Conservation (phyloP, 1,140 invertebrate species). For the Diplogasteroides magnus region DNA sequence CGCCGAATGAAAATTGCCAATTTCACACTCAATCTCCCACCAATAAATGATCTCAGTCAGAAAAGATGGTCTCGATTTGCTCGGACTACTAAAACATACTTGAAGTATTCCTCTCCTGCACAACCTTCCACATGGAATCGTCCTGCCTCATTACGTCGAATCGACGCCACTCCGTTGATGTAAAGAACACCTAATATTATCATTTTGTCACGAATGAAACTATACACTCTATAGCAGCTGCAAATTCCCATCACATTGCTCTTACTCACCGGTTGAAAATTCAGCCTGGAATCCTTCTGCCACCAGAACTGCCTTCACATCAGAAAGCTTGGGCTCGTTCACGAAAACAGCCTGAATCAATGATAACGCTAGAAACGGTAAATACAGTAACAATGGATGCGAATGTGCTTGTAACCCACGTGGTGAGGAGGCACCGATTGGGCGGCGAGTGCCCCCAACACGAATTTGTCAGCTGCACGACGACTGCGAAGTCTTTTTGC, state of each 20-base stretch:
- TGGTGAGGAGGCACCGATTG: constrained; percentile 68
- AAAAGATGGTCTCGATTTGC: no score
- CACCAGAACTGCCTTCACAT: constrained; percentile 89
- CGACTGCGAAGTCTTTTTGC: not conserved
- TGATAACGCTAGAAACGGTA: not conserved
- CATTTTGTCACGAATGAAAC: no score
- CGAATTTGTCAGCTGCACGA: constrained; percentile 22
- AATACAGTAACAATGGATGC: not conserved
- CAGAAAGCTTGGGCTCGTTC: constrained; percentile 88
- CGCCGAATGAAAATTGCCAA: no score
- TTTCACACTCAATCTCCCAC: no score
- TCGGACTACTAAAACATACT: no score
- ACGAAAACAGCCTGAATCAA: constrained; percentile 71
- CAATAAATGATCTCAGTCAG: no score
- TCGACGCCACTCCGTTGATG: constrained; percentile 66
- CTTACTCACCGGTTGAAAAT: constrained; percentile 81
- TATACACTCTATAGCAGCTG: no score
- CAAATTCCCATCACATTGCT: no score
- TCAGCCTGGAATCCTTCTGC: constrained; percentile 81
- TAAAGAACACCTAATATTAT: not conserved
- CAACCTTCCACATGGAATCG: constrained; percentile 86
- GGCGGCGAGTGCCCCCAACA: constrained; percentile 41
- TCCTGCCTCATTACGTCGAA: constrained; percentile 80
- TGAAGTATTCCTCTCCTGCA: constrained; percentile 88
- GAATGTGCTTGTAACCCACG: no score